Conservation (phyloP, 2,888 invertebrate species). For the Lagria hirta region DNA sequence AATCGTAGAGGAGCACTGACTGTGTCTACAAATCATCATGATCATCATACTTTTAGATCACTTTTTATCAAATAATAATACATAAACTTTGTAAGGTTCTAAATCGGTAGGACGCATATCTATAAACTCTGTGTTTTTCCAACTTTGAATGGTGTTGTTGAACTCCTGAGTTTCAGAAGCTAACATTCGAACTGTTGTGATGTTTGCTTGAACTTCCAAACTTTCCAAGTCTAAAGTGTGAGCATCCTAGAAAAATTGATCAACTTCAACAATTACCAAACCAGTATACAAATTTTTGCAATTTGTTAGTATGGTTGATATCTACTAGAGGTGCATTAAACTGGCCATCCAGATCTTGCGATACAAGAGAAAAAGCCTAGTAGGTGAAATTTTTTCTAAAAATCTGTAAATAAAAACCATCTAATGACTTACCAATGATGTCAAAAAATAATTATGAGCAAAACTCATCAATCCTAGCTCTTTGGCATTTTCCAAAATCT, state of each 20-base stretch:
- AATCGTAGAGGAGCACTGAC: too few species aligned
- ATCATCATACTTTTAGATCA: too few species aligned
- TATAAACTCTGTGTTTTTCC: neutral
- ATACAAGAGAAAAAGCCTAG: too few species aligned
- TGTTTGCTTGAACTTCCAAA: conserved; percentile 42
- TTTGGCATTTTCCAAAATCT: conserved; percentile 64
- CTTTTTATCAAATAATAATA: too few species aligned
- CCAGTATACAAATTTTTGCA: too few species aligned
- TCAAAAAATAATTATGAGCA: conserved; percentile 66
- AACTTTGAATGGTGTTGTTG: conserved; percentile 3
- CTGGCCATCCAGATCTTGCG: too few species aligned
- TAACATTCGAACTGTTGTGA: conserved; percentile 9
- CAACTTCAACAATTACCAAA: too few species aligned
- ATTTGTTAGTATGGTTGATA: too few species aligned
- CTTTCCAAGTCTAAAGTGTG: neutral
- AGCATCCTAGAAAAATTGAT: conserved; percentile 8
- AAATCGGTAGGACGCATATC: neutral
- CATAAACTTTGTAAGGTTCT: neutral
- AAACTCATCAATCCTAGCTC: conserved; percentile 73
- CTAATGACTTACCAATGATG: conserved; percentile 56
- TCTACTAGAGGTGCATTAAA: too few species aligned
- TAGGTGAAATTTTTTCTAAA: too few species aligned
- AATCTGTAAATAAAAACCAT: too few species aligned
- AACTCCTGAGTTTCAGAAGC: conserved; percentile 37
- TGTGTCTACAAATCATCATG: too few species aligned